phyloP scores from a whole-genome alignment of 2,888 invertebrate genomes.

The Agonopterix subpropinquella region DNA sequence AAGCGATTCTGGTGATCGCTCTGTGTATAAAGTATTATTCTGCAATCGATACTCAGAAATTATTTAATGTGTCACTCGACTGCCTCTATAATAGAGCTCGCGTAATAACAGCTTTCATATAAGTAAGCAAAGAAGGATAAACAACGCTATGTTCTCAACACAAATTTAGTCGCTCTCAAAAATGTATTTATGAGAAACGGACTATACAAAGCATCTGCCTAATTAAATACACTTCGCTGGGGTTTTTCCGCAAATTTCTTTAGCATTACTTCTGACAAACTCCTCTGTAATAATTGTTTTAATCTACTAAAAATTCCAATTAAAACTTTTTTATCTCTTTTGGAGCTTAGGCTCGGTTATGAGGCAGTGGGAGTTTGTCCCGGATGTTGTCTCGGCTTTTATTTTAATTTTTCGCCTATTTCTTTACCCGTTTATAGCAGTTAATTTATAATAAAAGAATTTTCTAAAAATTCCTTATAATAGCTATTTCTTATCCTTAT shows the following conservation, averaged over 20 bases:
- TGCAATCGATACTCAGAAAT: conserved; percentile 37
- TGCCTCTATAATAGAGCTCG: conserved; percentile 7
- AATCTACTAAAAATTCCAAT: conserved; percentile 62
- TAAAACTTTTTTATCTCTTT: conserved; percentile 58
- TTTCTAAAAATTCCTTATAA: no score
- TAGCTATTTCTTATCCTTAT: no score
- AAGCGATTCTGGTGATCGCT: conserved; percentile 31
- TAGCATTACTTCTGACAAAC: conserved; percentile 36
- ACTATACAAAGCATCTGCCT: conserved; percentile 8
- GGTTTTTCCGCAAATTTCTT: conserved; percentile 32
- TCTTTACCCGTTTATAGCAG: neutral
- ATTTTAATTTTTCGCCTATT: conserved; percentile 11
- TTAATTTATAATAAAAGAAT: neutral
- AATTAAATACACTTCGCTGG: conserved; percentile 13
- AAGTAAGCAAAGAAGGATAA: no score
- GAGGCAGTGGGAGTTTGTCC: conserved; percentile 21
- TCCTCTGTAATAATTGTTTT: conserved; percentile 55
- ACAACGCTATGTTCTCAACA: no score
- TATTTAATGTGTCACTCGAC: conserved; percentile 27
- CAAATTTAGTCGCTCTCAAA: no score
- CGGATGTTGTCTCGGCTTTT: conserved; percentile 26
- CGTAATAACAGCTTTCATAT: neutral
- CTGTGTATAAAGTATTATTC: conserved; percentile 30
- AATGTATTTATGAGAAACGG: no score
- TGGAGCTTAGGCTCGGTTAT: conserved; percentile 44